A percentile compares a stretch with the other conserved stretches of the same genome.
Conservation (phyloP, 1,140 invertebrate species). For the Diachasmimorpha longicaudata region DNA sequence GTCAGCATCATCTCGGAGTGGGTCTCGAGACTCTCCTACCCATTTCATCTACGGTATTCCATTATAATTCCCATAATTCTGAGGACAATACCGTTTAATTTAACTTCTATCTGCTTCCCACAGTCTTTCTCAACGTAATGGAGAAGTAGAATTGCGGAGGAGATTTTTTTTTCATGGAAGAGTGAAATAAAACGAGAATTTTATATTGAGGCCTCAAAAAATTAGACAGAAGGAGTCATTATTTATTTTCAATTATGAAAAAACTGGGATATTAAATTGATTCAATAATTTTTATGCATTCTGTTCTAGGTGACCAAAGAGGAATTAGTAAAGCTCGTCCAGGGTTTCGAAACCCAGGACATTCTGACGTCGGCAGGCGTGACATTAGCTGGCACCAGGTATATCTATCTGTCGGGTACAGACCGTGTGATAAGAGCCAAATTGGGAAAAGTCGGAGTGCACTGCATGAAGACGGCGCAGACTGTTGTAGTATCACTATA, state of each 20-base stretch:
- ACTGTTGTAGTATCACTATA: conserved; percentile 91
- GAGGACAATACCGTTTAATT: neutral
- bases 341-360: conserved; percentile 86
- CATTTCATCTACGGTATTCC: neutral
- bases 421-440: conserved; percentile 90
- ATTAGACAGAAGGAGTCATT: too few relatives aligned
- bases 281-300: conserved; percentile 52
- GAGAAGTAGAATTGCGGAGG: too few relatives aligned
- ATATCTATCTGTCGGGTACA: conserved; percentile 91
- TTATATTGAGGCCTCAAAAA: too few relatives aligned
- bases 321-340: conserved; percentile 83
- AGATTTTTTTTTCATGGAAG: too few relatives aligned
- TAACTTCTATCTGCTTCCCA: too few relatives aligned
- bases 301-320: conserved; percentile 81
- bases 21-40: neutral
- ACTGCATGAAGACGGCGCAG: conserved; percentile 94
- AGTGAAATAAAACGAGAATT: too few relatives aligned
- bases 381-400: conserved; percentile 86
- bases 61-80: neutral
- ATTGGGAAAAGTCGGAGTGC: conserved; percentile 87
- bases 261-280: neutral
- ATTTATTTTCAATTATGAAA: too few relatives aligned
- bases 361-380: conserved; percentile 84
- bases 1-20: conserved; percentile 1
- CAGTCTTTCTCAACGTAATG: too few relatives aligned